Evolutionary conservation across 2,888 invertebrate species (phyloP), one percentile per base, ranked within the genome.

Genomic region (Drosophila conformis): DNA sequence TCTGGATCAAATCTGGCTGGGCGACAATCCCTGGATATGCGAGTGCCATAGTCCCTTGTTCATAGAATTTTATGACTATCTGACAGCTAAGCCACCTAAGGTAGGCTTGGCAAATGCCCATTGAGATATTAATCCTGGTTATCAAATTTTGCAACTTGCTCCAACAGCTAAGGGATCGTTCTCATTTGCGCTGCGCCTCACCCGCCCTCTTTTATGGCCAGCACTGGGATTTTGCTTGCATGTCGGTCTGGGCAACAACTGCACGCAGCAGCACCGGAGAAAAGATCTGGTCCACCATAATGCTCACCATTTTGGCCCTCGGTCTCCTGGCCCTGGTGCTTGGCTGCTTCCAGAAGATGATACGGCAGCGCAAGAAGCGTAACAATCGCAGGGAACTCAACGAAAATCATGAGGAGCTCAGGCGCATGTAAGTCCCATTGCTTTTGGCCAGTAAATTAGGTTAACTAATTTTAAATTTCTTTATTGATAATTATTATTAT

Each of bases 11-110:
- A 91, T 97, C n/a, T 94, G 94, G 87, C 90, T 97, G 53, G 94
- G 94, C 21, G 96, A 96, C 84, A 97, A 97, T 91, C 95, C 96
- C 78, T 97, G 97, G 97, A 94, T 95, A 70, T 97, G 97, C 90
- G 95, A 96, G 74, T 97, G 97, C 84, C 80, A 91, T n/a, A 94
- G 95, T 74, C 80, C 84, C 0, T 94, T 95, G 29, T 94, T 97
- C 90, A 94, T 94, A 63, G 94, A 94, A 13, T 95, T 96, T 85
- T 96, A 95, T 80, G 94, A 94, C 69, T 96, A 93, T 89, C 87
- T 96, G 18, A 95, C 94, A 2, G 91, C 94, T 25, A 94, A 94
- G 71, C 95, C 95, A 2, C 93, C 93, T 31, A 95, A 92, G 87
- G 92, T 93, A 65, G 10, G 56, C 33, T 10, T n/a, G 13, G 7